Conservation (phyloP, 2,888 invertebrate genomes). For the Listrodromus nycthemerus region DNA sequence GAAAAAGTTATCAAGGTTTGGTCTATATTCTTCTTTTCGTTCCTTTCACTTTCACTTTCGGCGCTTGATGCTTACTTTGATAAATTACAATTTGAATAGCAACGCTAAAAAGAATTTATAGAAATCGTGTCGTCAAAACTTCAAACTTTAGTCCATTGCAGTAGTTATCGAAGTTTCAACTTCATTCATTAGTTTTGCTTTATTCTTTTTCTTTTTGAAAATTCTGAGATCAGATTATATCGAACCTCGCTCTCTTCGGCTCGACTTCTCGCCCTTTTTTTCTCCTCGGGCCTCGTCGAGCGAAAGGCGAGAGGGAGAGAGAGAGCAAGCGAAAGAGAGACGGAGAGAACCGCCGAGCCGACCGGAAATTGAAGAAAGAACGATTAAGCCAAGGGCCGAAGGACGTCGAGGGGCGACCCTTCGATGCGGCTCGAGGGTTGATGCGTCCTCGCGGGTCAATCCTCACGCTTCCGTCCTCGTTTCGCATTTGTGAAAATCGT, state of each 20-base stretch:
- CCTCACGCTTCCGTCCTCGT: slow-evolving; percentile 41
- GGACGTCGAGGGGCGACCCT: neutral
- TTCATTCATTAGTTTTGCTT: neutral
- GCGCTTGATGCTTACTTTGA: neutral
- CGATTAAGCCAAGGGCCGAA: slow-evolving; percentile 35
- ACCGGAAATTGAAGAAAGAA: slow-evolving; percentile 62
- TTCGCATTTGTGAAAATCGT: slow-evolving; percentile 21
- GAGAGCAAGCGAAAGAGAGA: neutral
- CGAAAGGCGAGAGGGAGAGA: neutral
- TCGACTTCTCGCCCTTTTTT: neutral
- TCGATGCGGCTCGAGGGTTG: slow-evolving; percentile 4
- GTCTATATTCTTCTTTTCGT: neutral
- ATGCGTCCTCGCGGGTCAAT: slow-evolving; percentile 13
- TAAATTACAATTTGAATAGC: neutral
- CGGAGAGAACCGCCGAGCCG: slow-evolving; percentile 10
- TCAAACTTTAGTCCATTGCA: neutral
- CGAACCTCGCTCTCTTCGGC: neutral
- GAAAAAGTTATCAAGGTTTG: neutral
- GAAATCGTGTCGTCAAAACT: neutral
- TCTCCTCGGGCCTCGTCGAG: neutral
- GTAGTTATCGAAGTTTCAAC: neutral
- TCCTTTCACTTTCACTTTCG: neutral
- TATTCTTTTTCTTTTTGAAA: neutral
- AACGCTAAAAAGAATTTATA: neutral
- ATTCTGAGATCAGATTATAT: neutral